Evolutionary conservation across 1,140 invertebrate genomes (phyloP).

Genomic region (Euura saliciscinereae): DNA sequence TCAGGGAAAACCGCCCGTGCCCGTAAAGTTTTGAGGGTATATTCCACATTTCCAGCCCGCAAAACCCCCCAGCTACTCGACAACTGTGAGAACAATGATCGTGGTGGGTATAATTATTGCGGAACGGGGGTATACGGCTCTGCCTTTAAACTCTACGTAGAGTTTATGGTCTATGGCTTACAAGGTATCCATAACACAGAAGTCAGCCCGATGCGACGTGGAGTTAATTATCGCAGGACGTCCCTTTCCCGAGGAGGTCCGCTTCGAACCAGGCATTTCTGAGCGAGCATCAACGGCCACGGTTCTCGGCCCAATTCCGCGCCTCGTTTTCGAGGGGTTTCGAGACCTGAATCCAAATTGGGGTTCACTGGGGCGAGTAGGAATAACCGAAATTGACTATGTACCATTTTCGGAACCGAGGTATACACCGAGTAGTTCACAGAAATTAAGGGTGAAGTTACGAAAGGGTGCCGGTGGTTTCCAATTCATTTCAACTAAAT

Average conservation of each 20-base stretch:
- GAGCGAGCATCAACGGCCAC: too few species aligned
- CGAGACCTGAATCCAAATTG: too few species aligned
- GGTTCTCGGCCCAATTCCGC: too few species aligned
- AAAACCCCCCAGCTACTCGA: neutral
- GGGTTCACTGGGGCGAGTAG: too few species aligned
- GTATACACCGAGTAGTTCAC: too few species aligned
- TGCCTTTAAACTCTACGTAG: too few species aligned
- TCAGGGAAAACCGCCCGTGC: neutral
- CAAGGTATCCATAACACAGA: neutral
- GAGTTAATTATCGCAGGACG: constrained; percentile 2
- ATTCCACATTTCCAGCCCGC: neutral
- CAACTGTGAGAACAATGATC: neutral
- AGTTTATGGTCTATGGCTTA: neutral
- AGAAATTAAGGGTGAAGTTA: too few species aligned
- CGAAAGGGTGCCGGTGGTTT: too few species aligned
- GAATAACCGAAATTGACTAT: too few species aligned
- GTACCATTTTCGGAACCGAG: too few species aligned
- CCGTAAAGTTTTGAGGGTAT: neutral
- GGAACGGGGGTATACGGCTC: neutral
- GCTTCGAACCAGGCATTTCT: neutral
- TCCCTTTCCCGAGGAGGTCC: neutral
- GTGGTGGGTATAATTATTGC: neutral
- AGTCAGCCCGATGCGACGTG: neutral
- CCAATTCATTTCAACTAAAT: too few species aligned
- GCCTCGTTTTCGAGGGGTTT: too few species aligned